phyloP scores from a whole-genome alignment of 2,888 invertebrate species.

The Flexamia atlantica region DNA sequence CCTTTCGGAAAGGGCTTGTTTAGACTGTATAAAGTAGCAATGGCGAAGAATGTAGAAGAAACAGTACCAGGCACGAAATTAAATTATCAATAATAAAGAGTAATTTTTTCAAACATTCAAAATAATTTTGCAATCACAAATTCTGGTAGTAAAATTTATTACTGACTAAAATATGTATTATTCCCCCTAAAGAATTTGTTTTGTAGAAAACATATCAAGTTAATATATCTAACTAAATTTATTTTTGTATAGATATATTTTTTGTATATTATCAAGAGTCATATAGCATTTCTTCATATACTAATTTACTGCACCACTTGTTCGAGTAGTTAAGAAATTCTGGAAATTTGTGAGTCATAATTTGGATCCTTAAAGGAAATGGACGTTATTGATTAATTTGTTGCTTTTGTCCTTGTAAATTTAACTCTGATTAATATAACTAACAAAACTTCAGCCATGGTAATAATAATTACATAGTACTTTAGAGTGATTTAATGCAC shows the following conservation, averaged over 20 bases:
- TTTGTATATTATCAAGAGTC: neutral
- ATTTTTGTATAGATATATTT: constrained; percentile 32
- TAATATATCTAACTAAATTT: constrained; percentile 16
- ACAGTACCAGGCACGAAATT: neutral
- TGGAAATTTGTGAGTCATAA: neutral
- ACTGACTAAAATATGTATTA: neutral
- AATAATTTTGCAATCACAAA: neutral
- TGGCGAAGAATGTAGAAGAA: neutral
- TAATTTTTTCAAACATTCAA: neutral
- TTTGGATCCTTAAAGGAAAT: constrained; percentile 21
- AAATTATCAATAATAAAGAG: neutral
- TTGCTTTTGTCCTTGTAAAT: neutral
- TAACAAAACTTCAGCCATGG: neutral
- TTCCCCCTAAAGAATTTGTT: neutral
- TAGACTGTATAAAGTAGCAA: neutral
- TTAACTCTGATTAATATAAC: neutral
- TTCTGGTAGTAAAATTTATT: neutral
- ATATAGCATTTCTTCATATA: neutral
- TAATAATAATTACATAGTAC: neutral
- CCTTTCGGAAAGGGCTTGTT: neutral
- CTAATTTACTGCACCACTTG: neutral
- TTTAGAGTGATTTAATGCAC: constrained; percentile 24
- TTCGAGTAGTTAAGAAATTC: neutral
- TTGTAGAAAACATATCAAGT: constrained; percentile 37
- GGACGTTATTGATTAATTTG: constrained; percentile 2